Conservation (phyloP, 2,888 invertebrate genomes). For the Parthenolecanium corni region DNA sequence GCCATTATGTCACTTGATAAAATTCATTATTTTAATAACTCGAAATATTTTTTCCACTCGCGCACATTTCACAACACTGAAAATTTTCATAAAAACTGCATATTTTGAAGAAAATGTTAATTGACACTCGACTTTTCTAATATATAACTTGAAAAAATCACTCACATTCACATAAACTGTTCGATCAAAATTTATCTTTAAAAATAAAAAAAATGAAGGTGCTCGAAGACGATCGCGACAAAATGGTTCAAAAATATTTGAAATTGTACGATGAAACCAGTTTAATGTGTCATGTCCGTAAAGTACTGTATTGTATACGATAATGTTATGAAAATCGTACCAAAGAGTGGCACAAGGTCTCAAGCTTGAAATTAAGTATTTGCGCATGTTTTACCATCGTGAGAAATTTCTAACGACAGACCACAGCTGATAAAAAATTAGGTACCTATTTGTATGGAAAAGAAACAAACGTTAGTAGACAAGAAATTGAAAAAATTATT, state of each 20-base stretch:
- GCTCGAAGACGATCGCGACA: too few species aligned
- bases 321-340: conserved; percentile 23
- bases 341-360: conserved; percentile 26
- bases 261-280: background rate
- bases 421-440: conserved; percentile 10
- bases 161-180: too few species aligned
- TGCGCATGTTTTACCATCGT: conserved; percentile 22
- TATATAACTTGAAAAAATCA: too few species aligned
- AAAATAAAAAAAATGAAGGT: too few species aligned
- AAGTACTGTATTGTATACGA: conserved; percentile 8
- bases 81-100: background rate
- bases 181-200: too few species aligned
- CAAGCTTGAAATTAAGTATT: conserved; percentile 20
- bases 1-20: conserved; percentile 24
- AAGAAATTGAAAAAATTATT: too few species aligned
- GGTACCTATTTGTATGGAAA: background rate
- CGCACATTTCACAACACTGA: background rate
- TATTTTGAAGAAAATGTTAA: too few species aligned
- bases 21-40: conserved; percentile 4
- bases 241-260: background rate
- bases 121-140: too few species aligned
- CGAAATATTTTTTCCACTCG: background rate
- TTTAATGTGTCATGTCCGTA: conserved; percentile 10
- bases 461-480: too few species aligned
- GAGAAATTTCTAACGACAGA: conserved; percentile 13